Percentiles rank a stretch among this genome's conserved stretches.
Conservation (phyloP, 1,140 invertebrate species). For the Macrosteles quadrilineatus region DNA sequence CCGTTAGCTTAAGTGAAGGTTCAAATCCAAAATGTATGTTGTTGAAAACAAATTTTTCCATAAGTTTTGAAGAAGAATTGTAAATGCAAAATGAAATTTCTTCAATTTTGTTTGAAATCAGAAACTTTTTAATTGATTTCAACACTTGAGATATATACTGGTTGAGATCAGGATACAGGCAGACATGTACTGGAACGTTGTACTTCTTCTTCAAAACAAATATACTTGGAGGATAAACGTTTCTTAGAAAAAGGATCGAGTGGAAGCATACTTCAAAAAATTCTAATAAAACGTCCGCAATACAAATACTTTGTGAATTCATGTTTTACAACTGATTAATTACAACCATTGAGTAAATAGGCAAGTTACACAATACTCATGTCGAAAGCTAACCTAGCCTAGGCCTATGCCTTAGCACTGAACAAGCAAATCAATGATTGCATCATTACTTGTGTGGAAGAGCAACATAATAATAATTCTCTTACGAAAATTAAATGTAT, state of each 20-base stretch:
- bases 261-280: conserved; percentile 17
- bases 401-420: too few relatives aligned
- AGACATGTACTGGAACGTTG: conserved; percentile 8
- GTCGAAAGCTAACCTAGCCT: too few relatives aligned
- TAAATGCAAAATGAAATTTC: neutral
- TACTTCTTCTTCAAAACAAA: conserved; percentile 14
- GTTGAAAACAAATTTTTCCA: neutral
- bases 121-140: neutral
- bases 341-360: too few relatives aligned
- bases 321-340: too few relatives aligned
- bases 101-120: neutral
- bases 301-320: too few relatives aligned
- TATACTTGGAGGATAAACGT: conserved; percentile 9
- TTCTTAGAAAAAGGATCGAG: neutral
- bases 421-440: too few relatives aligned
- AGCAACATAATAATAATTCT: too few relatives aligned
- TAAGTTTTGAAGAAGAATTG: neutral
- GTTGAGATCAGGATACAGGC: neutral
- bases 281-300: conserved; percentile 12
- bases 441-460: too few relatives aligned
- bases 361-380: too few relatives aligned
- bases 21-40: neutral
- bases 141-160: neutral
- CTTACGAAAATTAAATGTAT: too few relatives aligned
- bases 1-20: neutral